Conservation (phyloP, 2,888 invertebrate genomes). For the Suillia variegata region DNA sequence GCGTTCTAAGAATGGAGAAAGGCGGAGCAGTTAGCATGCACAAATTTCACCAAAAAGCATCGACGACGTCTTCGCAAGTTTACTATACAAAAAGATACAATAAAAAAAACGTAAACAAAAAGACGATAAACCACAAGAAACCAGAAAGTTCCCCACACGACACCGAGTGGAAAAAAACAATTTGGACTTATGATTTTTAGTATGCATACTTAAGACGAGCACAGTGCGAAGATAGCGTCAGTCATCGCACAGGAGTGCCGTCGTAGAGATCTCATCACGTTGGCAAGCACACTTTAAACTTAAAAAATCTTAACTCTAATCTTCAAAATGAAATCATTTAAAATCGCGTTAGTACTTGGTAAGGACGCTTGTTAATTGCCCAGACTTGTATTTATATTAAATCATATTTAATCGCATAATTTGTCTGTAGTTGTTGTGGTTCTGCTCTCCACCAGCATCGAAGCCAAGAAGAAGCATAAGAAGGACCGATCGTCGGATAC, state of each 20-base stretch:
- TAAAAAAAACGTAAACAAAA: too few species aligned
- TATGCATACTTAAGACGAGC: background rate
- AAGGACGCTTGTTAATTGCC: too few species aligned
- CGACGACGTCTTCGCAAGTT: background rate
- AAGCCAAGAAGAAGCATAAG: conserved; percentile 45
- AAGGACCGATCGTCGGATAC: conserved; percentile 34
- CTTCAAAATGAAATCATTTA: background rate
- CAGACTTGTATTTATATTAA: too few species aligned
- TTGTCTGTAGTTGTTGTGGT: conserved; percentile 30
- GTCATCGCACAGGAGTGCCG: background rate
- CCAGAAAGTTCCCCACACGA: background rate
- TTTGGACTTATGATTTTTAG: background rate
- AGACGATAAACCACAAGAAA: background rate
- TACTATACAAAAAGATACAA: too few species aligned
- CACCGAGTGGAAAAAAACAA: background rate
- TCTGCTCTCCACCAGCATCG: conserved; percentile 34
- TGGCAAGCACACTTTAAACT: too few species aligned
- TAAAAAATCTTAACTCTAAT: too few species aligned
- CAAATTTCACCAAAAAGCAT: conserved; percentile 2
- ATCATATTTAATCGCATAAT: background rate
- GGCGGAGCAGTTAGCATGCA: background rate
- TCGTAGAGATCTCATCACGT: too few species aligned
- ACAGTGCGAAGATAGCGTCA: background rate
- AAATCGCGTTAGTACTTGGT: background rate
- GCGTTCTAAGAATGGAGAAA: background rate